phyloP scores from a whole-genome alignment of 1,140 invertebrate genomes.

The silkworm (Bombyx mori) region DNA sequence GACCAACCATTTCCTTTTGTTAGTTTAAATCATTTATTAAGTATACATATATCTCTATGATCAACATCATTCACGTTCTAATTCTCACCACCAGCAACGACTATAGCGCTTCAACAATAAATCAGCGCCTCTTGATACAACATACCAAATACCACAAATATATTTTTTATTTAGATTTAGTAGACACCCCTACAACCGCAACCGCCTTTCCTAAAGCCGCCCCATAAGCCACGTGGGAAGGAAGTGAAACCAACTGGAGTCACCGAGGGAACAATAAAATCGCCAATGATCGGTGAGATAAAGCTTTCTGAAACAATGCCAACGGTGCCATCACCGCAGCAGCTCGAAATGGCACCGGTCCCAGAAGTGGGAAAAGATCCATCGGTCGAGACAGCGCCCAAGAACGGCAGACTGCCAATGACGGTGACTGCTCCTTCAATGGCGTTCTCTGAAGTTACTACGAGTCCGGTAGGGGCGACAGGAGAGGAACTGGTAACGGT shows the following conservation, averaged over 20 bases:
- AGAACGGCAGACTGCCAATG: constrained; percentile 30
- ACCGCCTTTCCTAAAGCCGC: neutral
- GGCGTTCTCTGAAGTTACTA: constrained; percentile 22
- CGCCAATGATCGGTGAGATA: neutral
- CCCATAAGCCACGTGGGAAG: neutral
- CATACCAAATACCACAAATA: no score
- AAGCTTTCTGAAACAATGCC: constrained; percentile 10
- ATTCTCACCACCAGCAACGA: no score
- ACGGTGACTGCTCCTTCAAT: constrained; percentile 27
- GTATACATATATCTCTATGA: no score
- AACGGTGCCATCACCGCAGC: constrained; percentile 14
- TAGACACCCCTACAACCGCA: constrained; percentile 4
- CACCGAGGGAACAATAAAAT: neutral
- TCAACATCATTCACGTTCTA: no score
- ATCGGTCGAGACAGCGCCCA: constrained; percentile 31
- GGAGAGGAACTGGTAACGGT: constrained; percentile 22
- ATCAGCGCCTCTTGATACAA: no score
- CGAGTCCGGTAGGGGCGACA: constrained; percentile 22
- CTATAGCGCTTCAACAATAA: no score
- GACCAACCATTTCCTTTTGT: no score
- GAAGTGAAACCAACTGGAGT: neutral
- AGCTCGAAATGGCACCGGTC: constrained; percentile 23
- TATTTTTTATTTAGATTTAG: neutral
- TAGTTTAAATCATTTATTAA: no score
- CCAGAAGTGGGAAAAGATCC: constrained; percentile 33